Conservation (phyloP, 2,113 vertebrate species). For the Ictidomys tridecemlineatus region DNA sequence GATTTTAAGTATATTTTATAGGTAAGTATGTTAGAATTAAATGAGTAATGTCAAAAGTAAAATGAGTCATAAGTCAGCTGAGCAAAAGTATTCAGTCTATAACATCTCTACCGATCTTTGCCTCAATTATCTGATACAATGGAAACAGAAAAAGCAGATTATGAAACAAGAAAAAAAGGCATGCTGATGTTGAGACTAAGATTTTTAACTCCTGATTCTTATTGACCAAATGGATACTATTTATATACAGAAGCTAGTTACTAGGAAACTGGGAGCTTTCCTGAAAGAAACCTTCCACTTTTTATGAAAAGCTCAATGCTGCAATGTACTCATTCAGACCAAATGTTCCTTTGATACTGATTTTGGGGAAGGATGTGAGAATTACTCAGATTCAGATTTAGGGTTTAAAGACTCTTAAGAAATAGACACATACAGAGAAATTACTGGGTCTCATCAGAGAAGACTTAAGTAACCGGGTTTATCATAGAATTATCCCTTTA, state of each 20-base stretch:
- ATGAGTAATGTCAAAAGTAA: slow-evolving; percentile 16
- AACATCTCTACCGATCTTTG: background rate
- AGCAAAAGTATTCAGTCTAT: background rate
- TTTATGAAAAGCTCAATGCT: slow-evolving; percentile 1
- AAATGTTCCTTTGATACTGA: background rate
- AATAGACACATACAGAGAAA: background rate
- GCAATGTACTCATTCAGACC: background rate
- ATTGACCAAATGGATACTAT: background rate
- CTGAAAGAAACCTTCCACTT: background rate
- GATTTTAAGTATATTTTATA: slow-evolving; percentile 35
- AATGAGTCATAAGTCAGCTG: background rate
- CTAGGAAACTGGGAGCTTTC: slow-evolving; percentile 6
- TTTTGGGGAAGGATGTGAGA: background rate
- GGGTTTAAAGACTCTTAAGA: background rate
- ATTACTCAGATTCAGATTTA: background rate
- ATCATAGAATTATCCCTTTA: background rate
- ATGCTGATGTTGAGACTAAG: background rate
- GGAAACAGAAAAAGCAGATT: background rate
- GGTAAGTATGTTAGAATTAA: background rate
- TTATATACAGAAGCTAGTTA: background rate
- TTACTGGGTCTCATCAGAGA: background rate
- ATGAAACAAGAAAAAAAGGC: slow-evolving; percentile 22
- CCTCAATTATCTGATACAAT: slow-evolving; percentile 19
- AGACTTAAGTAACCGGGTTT: background rate
- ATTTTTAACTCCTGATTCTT: slow-evolving; percentile 44